Percentiles rank a stretch among this genome's conserved stretches.
Conservation (phyloP, 2,113 vertebrate species). For the Phalacrocorax pelagicus region DNA sequence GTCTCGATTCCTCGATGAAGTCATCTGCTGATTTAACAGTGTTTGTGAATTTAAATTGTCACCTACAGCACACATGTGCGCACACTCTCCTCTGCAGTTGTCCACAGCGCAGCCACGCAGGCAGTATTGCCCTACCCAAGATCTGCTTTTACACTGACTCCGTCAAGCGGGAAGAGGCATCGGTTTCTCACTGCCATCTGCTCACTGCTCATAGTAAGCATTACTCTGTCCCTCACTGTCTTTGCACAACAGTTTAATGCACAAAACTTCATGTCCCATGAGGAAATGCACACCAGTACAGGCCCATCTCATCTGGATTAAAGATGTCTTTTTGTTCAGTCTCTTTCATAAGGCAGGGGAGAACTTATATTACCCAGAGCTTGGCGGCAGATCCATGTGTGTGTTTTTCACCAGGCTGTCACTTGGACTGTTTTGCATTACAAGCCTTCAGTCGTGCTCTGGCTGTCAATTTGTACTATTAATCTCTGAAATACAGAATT, state of each 20-base stretch:
- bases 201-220: background rate
- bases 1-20: fast-evolving
- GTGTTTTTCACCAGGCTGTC: slow-evolving; percentile 45
- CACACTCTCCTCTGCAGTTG: background rate
- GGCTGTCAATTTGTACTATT: slow-evolving; percentile 2
- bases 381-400: background rate
- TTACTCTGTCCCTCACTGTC: background rate
- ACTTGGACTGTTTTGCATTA: slow-evolving; percentile 27
- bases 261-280: background rate
- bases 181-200: fast-evolving
- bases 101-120: background rate
- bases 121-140: background rate
- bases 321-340: slow-evolving; percentile 51
- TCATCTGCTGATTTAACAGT: background rate
- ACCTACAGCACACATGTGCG: fast-evolving
- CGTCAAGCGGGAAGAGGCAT: background rate
- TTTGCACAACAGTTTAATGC: background rate
- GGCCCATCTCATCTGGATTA: slow-evolving; percentile 57
- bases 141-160: background rate
- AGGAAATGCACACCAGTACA: background rate
- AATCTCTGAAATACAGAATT: slow-evolving; percentile 14
- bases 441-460: background rate
- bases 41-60: background rate
- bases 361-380: slow-evolving; percentile 60
- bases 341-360: slow-evolving; percentile 37